Conservation (phyloP, 1,140 invertebrate genomes). For the Pomacea maculata region DNA sequence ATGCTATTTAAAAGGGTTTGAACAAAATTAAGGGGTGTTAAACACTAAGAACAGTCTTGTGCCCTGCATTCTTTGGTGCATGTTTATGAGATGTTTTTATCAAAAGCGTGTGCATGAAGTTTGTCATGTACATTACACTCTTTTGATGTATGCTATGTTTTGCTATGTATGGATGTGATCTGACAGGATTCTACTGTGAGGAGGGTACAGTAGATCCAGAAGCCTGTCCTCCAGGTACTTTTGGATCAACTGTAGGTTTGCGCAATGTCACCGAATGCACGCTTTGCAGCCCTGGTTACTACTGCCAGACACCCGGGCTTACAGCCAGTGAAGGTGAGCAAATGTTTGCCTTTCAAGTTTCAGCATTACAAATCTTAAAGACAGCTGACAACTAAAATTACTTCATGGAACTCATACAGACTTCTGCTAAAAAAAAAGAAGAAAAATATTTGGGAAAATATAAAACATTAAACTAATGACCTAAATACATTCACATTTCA, state of each 20-base stretch:
- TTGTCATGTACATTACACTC: too few species aligned
- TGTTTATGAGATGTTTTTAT: too few species aligned
- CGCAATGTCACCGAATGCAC: slow-evolving; percentile 52
- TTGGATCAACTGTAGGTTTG: slow-evolving; percentile 46
- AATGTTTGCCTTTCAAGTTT: neutral
- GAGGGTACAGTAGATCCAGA: slow-evolving; percentile 49
- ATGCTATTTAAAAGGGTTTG: too few species aligned
- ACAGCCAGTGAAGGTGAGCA: slow-evolving; percentile 38
- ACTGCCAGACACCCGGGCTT: slow-evolving; percentile 53
- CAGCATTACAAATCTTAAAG: too few species aligned
- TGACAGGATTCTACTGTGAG: slow-evolving; percentile 55
- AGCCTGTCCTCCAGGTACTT: slow-evolving; percentile 55
- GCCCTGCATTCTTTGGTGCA: too few species aligned
- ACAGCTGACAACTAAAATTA: neutral
- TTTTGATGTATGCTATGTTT: neutral
- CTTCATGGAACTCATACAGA: neutral
- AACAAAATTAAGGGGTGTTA: too few species aligned
- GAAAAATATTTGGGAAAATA: neutral
- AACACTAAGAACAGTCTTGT: too few species aligned
- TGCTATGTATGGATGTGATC: neutral
- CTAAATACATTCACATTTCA: neutral
- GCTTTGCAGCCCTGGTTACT: slow-evolving; percentile 48
- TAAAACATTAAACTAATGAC: neutral
- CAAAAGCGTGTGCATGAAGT: too few species aligned
- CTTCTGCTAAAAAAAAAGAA: neutral